Base-by-base conservation (phyloP, 64 coral and sea anemone genomes). In the Acropora yongei region DNA sequence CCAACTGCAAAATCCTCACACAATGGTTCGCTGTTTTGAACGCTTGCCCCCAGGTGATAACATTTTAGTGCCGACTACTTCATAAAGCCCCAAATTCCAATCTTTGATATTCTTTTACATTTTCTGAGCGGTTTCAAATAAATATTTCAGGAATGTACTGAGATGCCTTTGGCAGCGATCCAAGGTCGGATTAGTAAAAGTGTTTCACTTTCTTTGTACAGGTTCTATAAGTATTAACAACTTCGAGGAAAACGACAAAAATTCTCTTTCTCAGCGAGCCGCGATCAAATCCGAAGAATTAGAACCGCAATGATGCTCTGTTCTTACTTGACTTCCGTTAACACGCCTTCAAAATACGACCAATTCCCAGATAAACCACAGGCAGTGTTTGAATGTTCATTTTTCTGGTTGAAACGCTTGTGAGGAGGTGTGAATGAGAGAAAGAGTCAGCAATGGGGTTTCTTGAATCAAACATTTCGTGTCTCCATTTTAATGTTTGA, bases 1-100 rank as follows among this genome's bases (percentile, higher is more conserved):
- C 41, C 80, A 83, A 45, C 57, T 83, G 80, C 80, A 10, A 83
- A 82, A 83, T 83, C 39, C 53, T 8, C 55, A 66, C 45, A 83
- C 80, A 83, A 83, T 83, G 14, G 42, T 17, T 83, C 80, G 8
- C 40, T 83, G 42, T 67, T 11, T 61, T 45, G 44, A 63, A 63
- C 30, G 30, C 1, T 68, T 68, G 80, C 80, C 80, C 60, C 41
- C 57, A 44, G 57, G 80, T 61, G 12, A 83, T 46, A 55, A 7
- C 39, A 63, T 63, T 63, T 63, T 43, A 43, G 42, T 17, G 39
- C 12, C 3, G 40, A 30, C 13, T 83, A 12, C 46, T 45, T 83
- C 40, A 44, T 18, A 67, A 66, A 17, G 57, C 43, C 18, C 13
- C 41, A 41, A 57, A 66, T 83, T 66, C 58, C 57, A 83, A 45